These are phyloP conservation scores for Diabrotica balteata DNA, from an alignment of 2,888 invertebrate species.

Conservation along the genomic window DNA sequence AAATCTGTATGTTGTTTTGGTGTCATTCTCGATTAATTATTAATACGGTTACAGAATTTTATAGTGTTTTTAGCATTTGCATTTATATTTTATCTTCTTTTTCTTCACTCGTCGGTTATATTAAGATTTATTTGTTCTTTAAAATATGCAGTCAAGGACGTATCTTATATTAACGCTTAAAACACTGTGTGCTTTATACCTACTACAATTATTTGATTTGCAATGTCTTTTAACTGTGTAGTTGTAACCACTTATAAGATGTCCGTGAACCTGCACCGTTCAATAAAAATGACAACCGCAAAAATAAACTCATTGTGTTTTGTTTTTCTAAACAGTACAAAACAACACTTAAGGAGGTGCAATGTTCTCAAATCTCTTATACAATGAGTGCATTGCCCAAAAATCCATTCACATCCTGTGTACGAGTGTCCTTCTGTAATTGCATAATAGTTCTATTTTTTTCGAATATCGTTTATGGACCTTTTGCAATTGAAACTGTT, in stretches of 20 bases:
- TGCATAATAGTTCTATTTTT: slow-evolving; percentile 43
- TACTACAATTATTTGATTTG: no score
- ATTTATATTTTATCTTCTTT: no score
- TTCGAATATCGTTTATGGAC: slow-evolving; percentile 18
- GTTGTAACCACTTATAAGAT: slow-evolving; percentile 17
- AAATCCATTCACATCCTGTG: slow-evolving; percentile 39
- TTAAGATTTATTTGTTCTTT: no score
- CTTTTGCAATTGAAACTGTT: slow-evolving; percentile 12
- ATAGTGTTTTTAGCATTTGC: no score
- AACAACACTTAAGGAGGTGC: slow-evolving; percentile 36
- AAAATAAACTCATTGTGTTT: slow-evolving; percentile 44
- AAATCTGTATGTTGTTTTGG: no score
- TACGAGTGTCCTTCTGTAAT: slow-evolving; percentile 35
- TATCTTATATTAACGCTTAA: no score
- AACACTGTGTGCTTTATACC: no score
- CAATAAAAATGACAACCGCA: slow-evolving; percentile 43
- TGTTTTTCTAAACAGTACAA: slow-evolving; percentile 31
- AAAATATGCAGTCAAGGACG: no score
- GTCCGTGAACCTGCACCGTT: slow-evolving; percentile 49
- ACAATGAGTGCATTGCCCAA: slow-evolving; percentile 41
- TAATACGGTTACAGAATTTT: no score
- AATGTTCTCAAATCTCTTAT: slow-evolving; percentile 40
- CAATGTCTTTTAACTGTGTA: slow-evolving; percentile 1
- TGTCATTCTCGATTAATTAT: no score
- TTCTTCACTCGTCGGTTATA: no score